Conservation (phyloP, 2,113 vertebrate species). For the Passer domesticus region DNA sequence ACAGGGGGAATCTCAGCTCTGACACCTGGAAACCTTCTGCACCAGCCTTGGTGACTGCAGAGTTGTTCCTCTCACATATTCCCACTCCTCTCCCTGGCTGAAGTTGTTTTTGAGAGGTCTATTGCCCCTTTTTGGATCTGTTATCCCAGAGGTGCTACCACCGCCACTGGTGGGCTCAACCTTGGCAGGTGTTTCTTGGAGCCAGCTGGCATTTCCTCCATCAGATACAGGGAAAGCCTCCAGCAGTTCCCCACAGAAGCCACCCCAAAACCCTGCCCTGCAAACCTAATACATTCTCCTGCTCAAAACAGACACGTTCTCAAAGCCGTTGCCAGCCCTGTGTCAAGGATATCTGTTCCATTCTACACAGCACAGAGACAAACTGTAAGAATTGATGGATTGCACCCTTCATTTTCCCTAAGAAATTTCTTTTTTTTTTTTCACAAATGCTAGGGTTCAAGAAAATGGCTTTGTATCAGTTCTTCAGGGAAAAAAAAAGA, state of each 20-base stretch:
- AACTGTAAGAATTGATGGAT: neutral
- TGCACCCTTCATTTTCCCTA: neutral
- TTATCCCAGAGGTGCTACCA: neutral
- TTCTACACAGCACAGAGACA: neutral
- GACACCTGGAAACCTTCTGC: neutral
- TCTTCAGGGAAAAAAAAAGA: neutral
- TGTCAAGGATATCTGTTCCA: neutral
- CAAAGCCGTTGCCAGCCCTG: neutral
- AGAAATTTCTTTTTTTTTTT: neutral
- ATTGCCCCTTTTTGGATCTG: neutral
- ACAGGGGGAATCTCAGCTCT: neutral
- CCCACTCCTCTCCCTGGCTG: neutral
- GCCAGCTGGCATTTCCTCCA: neutral
- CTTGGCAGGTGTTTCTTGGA: rapidly evolving
- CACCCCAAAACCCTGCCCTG: neutral
- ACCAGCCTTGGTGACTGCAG: neutral
- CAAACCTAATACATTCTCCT: neutral
- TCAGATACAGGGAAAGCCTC: neutral
- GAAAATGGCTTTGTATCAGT: neutral
- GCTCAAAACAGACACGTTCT: neutral
- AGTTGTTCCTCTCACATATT: rapidly evolving
- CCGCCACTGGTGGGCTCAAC: rapidly evolving
- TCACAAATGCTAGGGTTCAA: neutral
- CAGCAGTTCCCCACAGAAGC: neutral
- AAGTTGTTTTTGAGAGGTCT: rapidly evolving